These are phyloP conservation scores for Hemicentrotus pulcherrimus DNA, from an alignment of 35 echinoderm and acorn worm genomes.

Conservation along the genomic window DNA sequence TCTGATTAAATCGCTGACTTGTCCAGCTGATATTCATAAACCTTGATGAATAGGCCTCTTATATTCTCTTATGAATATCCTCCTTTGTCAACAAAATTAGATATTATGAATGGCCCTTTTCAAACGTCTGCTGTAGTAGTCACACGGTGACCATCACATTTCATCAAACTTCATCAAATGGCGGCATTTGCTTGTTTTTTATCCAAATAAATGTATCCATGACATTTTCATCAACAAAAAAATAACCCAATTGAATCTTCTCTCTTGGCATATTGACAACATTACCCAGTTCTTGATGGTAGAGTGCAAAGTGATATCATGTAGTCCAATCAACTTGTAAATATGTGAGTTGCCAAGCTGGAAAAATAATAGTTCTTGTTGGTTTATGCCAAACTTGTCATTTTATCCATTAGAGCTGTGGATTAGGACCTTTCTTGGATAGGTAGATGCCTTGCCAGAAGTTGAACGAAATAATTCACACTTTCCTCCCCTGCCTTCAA, in stretches of 20 bases:
- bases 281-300: neutral
- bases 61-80: neutral
- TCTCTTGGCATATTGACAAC: neutral
- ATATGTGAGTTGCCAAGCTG: neutral
- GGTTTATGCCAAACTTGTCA: neutral
- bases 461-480: neutral
- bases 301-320: neutral
- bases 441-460: neutral
- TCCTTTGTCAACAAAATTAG: neutral
- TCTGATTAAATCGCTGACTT: neutral
- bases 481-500: neutral
- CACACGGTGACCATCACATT: neutral
- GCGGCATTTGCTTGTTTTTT: neutral
- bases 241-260: neutral
- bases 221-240: slow-evolving; percentile 10
- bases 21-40: neutral
- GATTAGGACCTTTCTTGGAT: neutral
- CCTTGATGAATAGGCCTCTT: neutral
- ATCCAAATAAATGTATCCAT: slow-evolving; percentile 13
- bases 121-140: neutral
- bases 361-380: neutral
- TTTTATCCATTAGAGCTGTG: neutral
- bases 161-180: neutral
- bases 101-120: neutral
- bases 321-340: neutral